Evolutionary conservation across 2,797 vertebrate genomes (phyloP).

Genomic region (Myiotriccus ornatus): DNA sequence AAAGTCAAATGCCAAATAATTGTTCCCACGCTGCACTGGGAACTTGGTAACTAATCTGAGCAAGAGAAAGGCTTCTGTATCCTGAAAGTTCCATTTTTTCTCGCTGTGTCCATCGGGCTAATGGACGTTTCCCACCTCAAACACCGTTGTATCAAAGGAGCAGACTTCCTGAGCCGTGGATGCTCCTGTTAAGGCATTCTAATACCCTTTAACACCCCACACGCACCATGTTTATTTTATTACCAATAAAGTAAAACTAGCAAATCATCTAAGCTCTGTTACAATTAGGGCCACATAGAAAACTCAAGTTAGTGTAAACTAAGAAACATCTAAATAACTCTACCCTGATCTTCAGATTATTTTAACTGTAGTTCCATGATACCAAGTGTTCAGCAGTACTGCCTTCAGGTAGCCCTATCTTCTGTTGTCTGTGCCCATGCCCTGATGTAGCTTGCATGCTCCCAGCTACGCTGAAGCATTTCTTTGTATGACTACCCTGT

Average conservation of each 20-base stretch:
- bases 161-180: background rate
- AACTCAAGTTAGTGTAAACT: background rate
- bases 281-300: background rate
- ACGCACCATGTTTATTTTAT: background rate
- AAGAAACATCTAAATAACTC: background rate
- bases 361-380: background rate
- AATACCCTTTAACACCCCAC: background rate
- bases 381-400: background rate
- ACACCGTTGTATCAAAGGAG: rapidly evolving
- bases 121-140: background rate
- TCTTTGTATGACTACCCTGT: background rate
- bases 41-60: conserved; percentile 9
- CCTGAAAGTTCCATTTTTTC: background rate
- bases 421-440: background rate
- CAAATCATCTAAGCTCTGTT: background rate
- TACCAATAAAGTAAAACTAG: background rate
- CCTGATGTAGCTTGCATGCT: background rate
- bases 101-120: background rate
- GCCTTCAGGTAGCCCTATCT: background rate
- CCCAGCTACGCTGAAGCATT: background rate
- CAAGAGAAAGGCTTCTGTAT: background rate
- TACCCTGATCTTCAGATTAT: background rate
- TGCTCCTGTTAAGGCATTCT: background rate
- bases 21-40: background rate
- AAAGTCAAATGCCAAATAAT: conserved; percentile 27